These are phyloP conservation scores for Empis stercorea DNA, from an alignment of 2,888 invertebrate species.

Conservation along the genomic window DNA sequence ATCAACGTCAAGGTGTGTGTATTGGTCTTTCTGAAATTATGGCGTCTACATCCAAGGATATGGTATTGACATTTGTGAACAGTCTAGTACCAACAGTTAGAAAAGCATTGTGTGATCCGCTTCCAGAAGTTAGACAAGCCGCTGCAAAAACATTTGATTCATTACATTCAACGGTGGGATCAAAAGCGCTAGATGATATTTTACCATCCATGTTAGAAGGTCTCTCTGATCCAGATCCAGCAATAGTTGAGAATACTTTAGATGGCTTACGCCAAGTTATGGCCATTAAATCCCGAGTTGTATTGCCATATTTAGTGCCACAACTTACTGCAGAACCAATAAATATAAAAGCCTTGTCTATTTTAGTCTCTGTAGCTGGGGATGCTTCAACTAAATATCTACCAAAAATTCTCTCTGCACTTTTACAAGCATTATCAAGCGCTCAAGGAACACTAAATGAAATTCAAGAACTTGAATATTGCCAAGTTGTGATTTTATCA, in stretches of 20 bases:
- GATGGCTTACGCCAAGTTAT: slow-evolving; percentile 96
- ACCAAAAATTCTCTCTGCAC: slow-evolving; percentile 81
- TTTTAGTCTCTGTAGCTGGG: slow-evolving; percentile 88
- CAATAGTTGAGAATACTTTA: slow-evolving; percentile 74
- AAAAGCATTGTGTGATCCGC: slow-evolving; percentile 83
- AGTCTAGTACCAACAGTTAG: slow-evolving; percentile 88
- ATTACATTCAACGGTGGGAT: slow-evolving; percentile 86
- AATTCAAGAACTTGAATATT: slow-evolving; percentile 71
- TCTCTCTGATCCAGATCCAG: slow-evolving; percentile 61
- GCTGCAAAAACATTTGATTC: slow-evolving; percentile 96
- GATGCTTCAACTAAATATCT: slow-evolving; percentile 84
- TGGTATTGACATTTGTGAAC: slow-evolving; percentile 81
- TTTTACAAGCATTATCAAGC: slow-evolving; percentile 60
- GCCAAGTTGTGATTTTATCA: slow-evolving; percentile 84
- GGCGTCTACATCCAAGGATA: slow-evolving; percentile 88
- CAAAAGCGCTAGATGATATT: slow-evolving; percentile 91
- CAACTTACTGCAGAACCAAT: slow-evolving; percentile 80
- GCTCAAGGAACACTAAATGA: slow-evolving; percentile 54
- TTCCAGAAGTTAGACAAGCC: slow-evolving; percentile 84
- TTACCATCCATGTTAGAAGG: slow-evolving; percentile 75
- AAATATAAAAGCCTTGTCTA: slow-evolving; percentile 86
- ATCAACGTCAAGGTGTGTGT: slow-evolving; percentile 97
- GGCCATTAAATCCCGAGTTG: slow-evolving; percentile 90
- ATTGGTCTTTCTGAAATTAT: slow-evolving; percentile 97
- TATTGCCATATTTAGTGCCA: slow-evolving; percentile 91